phyloP scores from a whole-genome alignment of 2,113 vertebrate species.

The Budorcas taxicolor region DNA sequence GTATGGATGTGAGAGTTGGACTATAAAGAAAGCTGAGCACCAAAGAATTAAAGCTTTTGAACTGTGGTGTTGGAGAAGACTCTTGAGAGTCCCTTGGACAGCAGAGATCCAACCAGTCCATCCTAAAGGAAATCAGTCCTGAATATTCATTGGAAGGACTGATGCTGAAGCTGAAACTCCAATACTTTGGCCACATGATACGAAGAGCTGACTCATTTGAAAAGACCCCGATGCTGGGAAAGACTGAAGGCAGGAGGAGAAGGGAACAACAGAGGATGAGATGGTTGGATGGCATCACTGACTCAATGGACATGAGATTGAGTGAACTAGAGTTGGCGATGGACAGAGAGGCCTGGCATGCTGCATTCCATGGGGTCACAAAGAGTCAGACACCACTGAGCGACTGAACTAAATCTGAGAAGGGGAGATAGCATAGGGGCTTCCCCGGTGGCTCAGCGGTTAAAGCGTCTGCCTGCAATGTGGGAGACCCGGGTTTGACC shows the following conservation, averaged over 20 bases:
- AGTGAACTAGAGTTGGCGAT: background rate
- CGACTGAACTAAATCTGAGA: background rate
- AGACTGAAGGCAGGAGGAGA: background rate
- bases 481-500: accelerated
- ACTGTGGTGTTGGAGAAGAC: background rate
- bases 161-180: background rate
- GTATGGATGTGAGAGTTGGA: background rate
- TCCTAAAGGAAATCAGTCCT: background rate
- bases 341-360: background rate
- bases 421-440: background rate
- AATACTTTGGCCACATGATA: background rate
- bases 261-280: background rate
- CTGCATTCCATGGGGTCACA: background rate
- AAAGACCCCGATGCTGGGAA: background rate
- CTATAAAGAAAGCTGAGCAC: background rate
- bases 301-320: background rate
- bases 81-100: background rate
- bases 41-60: background rate
- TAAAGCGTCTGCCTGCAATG: background rate
- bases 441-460: background rate
- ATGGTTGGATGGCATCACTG: background rate
- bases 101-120: background rate
- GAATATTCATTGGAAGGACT: background rate
- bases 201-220: background rate
- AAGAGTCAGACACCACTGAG: background rate